Evolutionary conservation across 1,140 invertebrate genomes (phyloP), one percentile per base, ranked within the genome.

Genomic region (Zaprionus gabonicus): DNA sequence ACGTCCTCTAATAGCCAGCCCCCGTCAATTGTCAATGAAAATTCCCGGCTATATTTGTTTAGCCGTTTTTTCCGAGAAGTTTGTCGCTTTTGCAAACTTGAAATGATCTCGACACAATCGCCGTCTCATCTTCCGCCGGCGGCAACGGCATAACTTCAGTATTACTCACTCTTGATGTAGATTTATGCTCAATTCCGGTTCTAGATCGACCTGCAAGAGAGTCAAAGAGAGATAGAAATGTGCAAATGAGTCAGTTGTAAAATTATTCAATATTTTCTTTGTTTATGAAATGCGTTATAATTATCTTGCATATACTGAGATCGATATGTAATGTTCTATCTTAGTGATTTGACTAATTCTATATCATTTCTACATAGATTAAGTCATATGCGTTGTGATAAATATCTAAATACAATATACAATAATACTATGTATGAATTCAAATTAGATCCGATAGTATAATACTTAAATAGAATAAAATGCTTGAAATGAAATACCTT

Each of bases 121-220:
- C 71, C 51, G 67, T 62, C 46, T 46, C 71, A 67, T 78, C 83
- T 64, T 75, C 71, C 66, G 41, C 12, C 46, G 41, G n/a, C n/a
- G 41, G 17, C 25, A 69, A 31, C 85, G 72, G 75, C 73, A 90
- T 91, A 70, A 49, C 74, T 69, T 25, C 51, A 28, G 73, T 23
- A 85, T 90, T 94, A 96, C 96, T 97, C 94, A 97, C 96, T 96
- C 95, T 79, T 96, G 94, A 91, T 96, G 95, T 81, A 94, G 94
- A 93, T 97, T 95, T 66, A 96, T 95, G 93, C 96, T 95, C 70
- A 96, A 95, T 91, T 96, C 95, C 78, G 95, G 95, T 93, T 97
- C 96, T 93, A 96, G 96, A 92, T 96, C 96, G 80, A 95, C 96
- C 96, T 97, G 93, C 81, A 93, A 90, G 86, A 80, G 85, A 82